Evolutionary conservation across 2,888 invertebrate genomes (phyloP), one percentile per base, ranked within the genome.

Genomic region (Lycophotia porphyrea): DNA sequence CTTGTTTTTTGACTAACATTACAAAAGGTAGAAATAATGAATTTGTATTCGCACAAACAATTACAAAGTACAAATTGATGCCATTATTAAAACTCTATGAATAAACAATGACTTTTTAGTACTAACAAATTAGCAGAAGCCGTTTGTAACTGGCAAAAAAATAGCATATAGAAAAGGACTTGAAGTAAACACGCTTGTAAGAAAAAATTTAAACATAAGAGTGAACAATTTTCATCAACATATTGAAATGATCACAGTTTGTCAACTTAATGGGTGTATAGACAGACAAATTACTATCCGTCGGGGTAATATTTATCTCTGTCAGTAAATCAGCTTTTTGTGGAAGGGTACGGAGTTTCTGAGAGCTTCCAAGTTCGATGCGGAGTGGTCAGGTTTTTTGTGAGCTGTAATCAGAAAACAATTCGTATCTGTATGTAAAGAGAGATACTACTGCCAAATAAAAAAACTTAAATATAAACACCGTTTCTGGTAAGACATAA

Each of bases 221-320:
- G 63, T 64, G n/a, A 49, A 80, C 73, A 73, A 71, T 73, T 84
- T 76, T 55, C 49, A 80, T 61, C 55, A 70, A 68, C 60, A 74
- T 79, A 52, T 65, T 72, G 60, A 77, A 75, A 71, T 77, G 74
- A 81, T 76, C 65, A 76, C 71, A 65, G 68, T 69, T 72, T 75
- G 70, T 85, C 73, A 80, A 83, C 34, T 73, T 80, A 82, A 86
- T 84, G 71, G 78, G 61, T 64, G 65, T 64, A 77, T 75, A 70
- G 78, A 84, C 84, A 76, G 80, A 86, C 82, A 82, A 86, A 86
- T 86, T 84, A 74, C 81, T 60, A 42, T 71, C 70, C 82, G 83
- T 75, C 75, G 61, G 44, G 34, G 76, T 75, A 61, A 84, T 74
- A 77, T 75, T 81, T 79, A 82, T 79, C 66, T 79, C 11, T 8